These are phyloP conservation scores for Chrysolina americana DNA, from an alignment of 2,888 invertebrate species.

Conservation along the genomic window DNA sequence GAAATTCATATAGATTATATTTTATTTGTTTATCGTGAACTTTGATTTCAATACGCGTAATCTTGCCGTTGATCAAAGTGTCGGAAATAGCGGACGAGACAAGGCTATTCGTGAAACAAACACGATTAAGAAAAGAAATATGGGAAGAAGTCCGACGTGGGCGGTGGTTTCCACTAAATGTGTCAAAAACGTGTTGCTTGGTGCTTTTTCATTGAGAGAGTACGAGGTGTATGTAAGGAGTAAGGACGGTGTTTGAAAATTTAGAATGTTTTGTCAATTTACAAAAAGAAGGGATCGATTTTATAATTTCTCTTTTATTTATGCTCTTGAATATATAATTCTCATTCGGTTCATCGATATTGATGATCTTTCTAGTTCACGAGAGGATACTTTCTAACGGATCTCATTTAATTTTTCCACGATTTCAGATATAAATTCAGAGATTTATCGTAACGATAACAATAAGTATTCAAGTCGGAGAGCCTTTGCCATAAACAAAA, in stretches of 20 bases:
- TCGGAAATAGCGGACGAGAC: slow-evolving; percentile 25
- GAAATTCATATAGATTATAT: slow-evolving; percentile 41
- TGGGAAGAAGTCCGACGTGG: neutral
- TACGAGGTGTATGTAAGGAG: neutral
- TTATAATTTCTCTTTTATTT: too few relatives aligned
- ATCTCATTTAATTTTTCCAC: too few relatives aligned
- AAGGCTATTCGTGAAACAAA: slow-evolving; percentile 16
- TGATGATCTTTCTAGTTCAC: too few relatives aligned
- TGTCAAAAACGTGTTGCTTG: neutral
- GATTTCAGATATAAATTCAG: too few relatives aligned
- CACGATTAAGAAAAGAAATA: slow-evolving; percentile 1
- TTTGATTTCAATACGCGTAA: slow-evolving; percentile 33
- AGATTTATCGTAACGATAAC: too few relatives aligned
- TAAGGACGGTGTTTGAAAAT: neutral
- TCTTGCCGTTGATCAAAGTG: slow-evolving; percentile 23
- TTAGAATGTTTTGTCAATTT: too few relatives aligned
- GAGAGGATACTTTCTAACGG: too few relatives aligned
- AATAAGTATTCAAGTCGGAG: too few relatives aligned
- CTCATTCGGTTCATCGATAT: too few relatives aligned
- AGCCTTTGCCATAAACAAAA: too few relatives aligned
- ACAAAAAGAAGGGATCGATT: too few relatives aligned
- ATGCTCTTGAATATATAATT: too few relatives aligned
- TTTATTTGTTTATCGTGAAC: slow-evolving; percentile 40
- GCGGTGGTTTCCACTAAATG: slow-evolving; percentile 12
- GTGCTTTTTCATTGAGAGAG: neutral